Base-by-base conservation (phyloP, 2,888 invertebrate species). In the Drosophila colorata region DNA sequence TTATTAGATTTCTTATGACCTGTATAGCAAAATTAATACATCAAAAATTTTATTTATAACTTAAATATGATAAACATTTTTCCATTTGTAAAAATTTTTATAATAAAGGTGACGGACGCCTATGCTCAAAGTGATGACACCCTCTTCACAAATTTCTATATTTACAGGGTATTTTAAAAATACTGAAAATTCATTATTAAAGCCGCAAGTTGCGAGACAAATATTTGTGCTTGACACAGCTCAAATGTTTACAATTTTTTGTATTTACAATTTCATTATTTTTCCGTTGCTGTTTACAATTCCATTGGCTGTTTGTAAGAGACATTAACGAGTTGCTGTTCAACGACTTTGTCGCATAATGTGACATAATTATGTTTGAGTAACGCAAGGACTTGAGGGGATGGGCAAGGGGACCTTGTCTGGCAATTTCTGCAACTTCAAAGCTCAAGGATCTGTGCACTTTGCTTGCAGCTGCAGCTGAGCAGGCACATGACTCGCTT, bases 181-280 rank as follows among this genome's bases (percentile, higher is more conserved):
- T 33, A 25, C 33, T 18, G 25, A 61, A 60, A 69, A 70, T 65
- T 55, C 47, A 28, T 61, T 61, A 80, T 70, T 74, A 49, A 58
- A 63, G 48, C 47, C 58, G 61, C 67, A 56, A 74, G 67, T 66
- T 68, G 63, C 18, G 55, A 41, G 65, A 69, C 73, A 79, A 83
- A 83, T 82, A 84, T 81, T 84, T 84, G 69, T 74, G 64, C 46
- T 58, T 65, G 74, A 68, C 67, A 52, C 68, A 78, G 81, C 63
- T 75, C 60, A 83, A 83, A 82, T 85, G 80, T 80, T 85, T 78
- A 85, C 82, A 82, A 71, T 76, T 76, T 78, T 44, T 76, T 74
- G 47, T 74, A 74, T 84, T 83, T 83, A 83, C 85, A 82, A 85
- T 85, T 85, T 82, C 80, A 83, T 83, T 83, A 85, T 82, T 69